Conservation (phyloP, 2,797 vertebrate species). For the Buphagus erythrorhynchus region DNA sequence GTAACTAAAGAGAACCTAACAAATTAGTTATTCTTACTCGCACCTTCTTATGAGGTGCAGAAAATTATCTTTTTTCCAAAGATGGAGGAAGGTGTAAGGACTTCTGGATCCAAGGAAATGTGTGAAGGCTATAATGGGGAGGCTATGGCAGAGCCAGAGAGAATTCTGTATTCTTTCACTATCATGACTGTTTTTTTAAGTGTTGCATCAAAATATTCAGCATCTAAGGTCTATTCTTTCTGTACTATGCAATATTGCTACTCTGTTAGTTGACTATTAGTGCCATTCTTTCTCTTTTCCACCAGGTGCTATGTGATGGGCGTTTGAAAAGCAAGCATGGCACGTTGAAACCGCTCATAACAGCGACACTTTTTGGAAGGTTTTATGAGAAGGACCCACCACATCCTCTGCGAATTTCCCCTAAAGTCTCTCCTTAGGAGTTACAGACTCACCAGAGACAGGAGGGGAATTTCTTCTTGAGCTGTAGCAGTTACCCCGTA, state of each 20-base stretch:
- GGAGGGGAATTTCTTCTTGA: neutral
- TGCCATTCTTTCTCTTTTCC: neutral
- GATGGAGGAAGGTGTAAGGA: neutral
- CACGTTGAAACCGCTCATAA: constrained; percentile 55
- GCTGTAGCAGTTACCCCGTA: neutral
- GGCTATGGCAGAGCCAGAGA: neutral
- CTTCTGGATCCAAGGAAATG: neutral
- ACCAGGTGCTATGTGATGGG: constrained; percentile 72
- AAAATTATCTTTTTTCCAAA: neutral
- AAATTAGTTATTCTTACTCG: neutral
- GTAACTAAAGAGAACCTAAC: neutral
- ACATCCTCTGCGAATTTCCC: neutral
- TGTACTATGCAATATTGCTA: neutral
- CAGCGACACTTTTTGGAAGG: constrained; percentile 75
- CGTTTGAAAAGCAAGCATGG: constrained; percentile 56
- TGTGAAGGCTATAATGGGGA: neutral
- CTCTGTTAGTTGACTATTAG: neutral
- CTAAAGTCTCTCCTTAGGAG: neutral
- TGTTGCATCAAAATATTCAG: neutral
- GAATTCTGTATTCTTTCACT: neutral
- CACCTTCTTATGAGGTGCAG: neutral
- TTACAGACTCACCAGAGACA: neutral
- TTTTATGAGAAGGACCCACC: constrained; percentile 69
- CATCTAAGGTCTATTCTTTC: neutral
- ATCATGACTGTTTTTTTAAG: neutral